Conservation (phyloP, 2,888 invertebrate genomes). For the Steinernema hermaphroditum region DNA sequence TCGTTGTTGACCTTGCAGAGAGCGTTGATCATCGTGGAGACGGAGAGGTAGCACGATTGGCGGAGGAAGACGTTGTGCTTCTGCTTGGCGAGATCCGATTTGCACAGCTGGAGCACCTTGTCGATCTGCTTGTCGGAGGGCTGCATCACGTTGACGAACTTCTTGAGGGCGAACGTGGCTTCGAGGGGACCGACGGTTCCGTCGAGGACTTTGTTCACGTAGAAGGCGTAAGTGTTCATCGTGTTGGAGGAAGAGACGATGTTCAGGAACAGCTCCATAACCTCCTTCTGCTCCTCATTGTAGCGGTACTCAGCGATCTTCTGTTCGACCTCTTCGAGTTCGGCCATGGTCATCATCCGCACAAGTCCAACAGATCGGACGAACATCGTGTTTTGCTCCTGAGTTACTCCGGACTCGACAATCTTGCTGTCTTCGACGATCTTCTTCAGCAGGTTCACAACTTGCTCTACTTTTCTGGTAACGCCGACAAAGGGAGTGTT, state of each 20-base stretch:
- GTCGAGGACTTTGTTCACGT: constrained; percentile 46
- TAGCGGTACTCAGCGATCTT: not conserved
- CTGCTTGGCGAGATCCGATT: not conserved
- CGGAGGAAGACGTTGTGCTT: constrained; percentile 17
- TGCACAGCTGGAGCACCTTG: constrained; percentile 5
- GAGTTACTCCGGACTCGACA: not conserved
- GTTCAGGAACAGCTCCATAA: not conserved
- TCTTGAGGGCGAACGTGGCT: constrained; percentile 45
- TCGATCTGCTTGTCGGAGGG: constrained; percentile 15
- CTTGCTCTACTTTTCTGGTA: not conserved
- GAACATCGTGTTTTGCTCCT: not conserved
- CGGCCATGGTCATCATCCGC: constrained; percentile 4
- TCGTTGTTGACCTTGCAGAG: constrained; percentile 44
- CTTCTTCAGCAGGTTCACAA: not conserved
- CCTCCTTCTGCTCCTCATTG: not conserved
- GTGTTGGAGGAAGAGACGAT: constrained; percentile 44
- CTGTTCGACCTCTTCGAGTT: not conserved
- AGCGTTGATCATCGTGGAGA: constrained; percentile 39
- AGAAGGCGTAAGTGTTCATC: constrained; percentile 47
- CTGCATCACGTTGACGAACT: constrained; percentile 30
- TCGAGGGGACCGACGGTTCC: constrained; percentile 45
- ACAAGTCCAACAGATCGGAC: not conserved
- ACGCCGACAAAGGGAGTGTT: not conserved
- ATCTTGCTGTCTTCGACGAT: not conserved
- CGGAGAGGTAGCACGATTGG: constrained; percentile 44